These are phyloP conservation scores for Tachina grossa DNA, from an alignment of 2,888 invertebrate species.

Conservation along the genomic window DNA sequence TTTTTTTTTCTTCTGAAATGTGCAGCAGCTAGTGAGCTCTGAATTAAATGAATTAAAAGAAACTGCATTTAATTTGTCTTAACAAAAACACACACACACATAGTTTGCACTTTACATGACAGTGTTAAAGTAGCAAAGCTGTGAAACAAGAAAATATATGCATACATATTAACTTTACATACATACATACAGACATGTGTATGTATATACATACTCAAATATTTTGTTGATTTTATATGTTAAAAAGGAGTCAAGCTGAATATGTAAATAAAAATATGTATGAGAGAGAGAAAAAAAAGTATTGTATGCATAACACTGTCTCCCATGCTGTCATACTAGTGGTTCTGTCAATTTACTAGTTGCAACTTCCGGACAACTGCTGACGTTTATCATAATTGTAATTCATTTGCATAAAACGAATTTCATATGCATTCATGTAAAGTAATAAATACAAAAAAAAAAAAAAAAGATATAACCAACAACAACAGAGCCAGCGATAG, in stretches of 20 bases:
- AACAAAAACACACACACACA: slow-evolving; percentile 17
- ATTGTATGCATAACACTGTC: slow-evolving; percentile 63
- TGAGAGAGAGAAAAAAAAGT: neutral
- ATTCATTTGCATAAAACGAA: slow-evolving; percentile 78
- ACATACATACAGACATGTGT: neutral
- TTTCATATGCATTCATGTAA: slow-evolving; percentile 75
- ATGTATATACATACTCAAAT: neutral
- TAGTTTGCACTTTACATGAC: slow-evolving; percentile 66
- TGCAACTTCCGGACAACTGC: slow-evolving; percentile 81
- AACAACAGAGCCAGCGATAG: neutral
- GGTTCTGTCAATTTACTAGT: slow-evolving; percentile 75
- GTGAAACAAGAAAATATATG: slow-evolving; percentile 42
- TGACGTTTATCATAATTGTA: slow-evolving; percentile 81
- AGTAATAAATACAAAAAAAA: slow-evolving; percentile 36
- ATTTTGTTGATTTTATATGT: neutral
- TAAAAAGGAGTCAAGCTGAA: slow-evolving; percentile 45
- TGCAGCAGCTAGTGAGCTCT: slow-evolving; percentile 12
- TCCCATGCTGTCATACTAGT: slow-evolving; percentile 67
- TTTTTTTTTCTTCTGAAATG: neutral
- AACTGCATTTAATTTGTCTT: slow-evolving; percentile 68
- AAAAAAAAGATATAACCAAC: neutral
- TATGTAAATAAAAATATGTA: slow-evolving; percentile 3
- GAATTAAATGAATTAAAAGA: slow-evolving; percentile 24
- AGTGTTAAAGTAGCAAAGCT: slow-evolving; percentile 67
- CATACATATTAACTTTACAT: neutral